Conservation (phyloP, 2,888 invertebrate genomes). For the Nasonia oneida region DNA sequence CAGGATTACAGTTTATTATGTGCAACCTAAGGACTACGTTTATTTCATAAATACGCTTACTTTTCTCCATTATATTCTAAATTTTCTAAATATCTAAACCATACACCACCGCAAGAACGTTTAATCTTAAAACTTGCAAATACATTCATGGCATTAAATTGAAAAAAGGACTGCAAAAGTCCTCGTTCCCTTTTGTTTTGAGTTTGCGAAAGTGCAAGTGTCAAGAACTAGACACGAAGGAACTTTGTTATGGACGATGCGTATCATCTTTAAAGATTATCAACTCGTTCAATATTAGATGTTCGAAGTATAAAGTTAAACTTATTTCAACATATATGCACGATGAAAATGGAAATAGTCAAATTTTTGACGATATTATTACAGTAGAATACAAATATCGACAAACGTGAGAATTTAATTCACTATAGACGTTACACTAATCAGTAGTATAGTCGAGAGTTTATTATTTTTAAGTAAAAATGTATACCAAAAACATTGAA, state of each 20-base stretch:
- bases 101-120: constrained; percentile 53
- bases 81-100: constrained; percentile 55
- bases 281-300: constrained; percentile 22
- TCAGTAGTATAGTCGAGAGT: not conserved
- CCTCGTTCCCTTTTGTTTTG: constrained; percentile 1
- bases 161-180: not conserved
- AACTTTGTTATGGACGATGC: constrained; percentile 71
- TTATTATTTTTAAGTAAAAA: not conserved
- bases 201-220: constrained; percentile 53
- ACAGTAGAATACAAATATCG: not conserved
- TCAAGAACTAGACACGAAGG: constrained; percentile 64
- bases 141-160: constrained; percentile 43
- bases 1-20: constrained; percentile 10
- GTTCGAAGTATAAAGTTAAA: not conserved
- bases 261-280: constrained; percentile 52
- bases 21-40: constrained; percentile 46
- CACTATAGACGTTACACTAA: not conserved
- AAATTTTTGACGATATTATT: not conserved
- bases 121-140: constrained; percentile 31
- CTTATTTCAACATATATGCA: not conserved
- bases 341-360: not conserved
- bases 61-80: constrained; percentile 49
- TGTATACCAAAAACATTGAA: not conserved
- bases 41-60: constrained; percentile 53
- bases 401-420: not conserved